Conservation (phyloP, 1,140 invertebrate genomes). For the Temnothorax curvispinosus region DNA sequence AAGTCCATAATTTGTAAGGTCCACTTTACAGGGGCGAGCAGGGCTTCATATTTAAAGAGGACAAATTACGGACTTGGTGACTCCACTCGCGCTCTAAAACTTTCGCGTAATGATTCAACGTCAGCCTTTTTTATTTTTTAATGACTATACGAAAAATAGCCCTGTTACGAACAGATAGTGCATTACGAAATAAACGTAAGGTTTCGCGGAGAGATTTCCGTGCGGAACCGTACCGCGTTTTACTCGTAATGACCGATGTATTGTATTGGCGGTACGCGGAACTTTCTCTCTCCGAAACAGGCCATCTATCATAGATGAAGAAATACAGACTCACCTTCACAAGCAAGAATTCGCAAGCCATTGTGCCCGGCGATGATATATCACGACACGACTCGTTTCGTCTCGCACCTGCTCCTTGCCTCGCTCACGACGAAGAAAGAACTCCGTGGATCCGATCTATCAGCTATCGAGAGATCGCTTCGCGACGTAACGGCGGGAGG, state of each 20-base stretch:
- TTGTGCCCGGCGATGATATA: conserved; percentile 77
- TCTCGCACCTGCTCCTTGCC: conserved; percentile 49
- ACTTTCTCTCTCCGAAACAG: conserved; percentile 10
- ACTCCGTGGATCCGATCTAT: conserved; percentile 42
- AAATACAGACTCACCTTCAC: conserved; percentile 74
- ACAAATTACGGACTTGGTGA: conserved; percentile 40
- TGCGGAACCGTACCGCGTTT: not conserved
- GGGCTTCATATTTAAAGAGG: conserved; percentile 47
- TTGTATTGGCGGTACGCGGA: not conserved
- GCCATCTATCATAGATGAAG: conserved; percentile 54
- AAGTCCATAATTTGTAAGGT: conserved; percentile 31
- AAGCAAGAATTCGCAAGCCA: conserved; percentile 76
- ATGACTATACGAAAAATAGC: not conserved
- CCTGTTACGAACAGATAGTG: not conserved
- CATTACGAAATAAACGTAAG: no score
- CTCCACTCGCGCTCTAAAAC: not conserved
- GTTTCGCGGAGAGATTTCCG: not conserved
- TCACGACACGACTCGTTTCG: conserved; percentile 73
- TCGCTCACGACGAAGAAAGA: conserved; percentile 27
- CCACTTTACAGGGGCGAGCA: not conserved
- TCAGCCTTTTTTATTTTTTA: not conserved
- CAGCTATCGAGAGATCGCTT: conserved; percentile 35
- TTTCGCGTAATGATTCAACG: conserved; percentile 23
- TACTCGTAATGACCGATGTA: not conserved
- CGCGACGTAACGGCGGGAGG: not conserved